Conservation (phyloP, 2,797 vertebrate species). For the Syndactyla subalaris region DNA sequence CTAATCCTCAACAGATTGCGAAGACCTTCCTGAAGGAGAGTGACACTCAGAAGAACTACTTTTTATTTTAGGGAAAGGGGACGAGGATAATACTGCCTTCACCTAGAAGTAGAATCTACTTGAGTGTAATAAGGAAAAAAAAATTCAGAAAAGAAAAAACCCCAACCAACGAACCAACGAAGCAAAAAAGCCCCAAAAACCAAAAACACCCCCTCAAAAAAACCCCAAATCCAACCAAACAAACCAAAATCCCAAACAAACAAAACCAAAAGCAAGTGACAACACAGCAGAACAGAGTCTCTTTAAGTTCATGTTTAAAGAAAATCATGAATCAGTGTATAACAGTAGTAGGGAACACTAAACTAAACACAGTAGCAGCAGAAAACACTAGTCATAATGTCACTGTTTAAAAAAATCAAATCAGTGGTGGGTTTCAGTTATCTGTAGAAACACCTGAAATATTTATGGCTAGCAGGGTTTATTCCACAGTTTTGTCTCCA, state of each 20-base stretch:
- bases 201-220: no score
- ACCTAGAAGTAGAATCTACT: neutral
- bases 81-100: neutral
- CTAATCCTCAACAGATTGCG: neutral
- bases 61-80: neutral
- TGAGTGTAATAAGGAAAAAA: neutral
- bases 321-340: neutral
- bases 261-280: neutral
- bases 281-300: neutral
- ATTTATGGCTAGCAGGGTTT: neutral
- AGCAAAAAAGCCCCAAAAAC: no score
- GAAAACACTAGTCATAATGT: neutral
- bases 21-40: neutral
- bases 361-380: neutral
- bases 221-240: no score
- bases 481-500: neutral
- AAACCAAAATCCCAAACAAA: neutral
- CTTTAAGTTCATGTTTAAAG: neutral
- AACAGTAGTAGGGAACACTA: neutral
- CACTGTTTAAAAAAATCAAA: neutral
- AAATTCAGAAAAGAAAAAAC: no score
- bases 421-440: neutral
- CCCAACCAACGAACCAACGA: no score
- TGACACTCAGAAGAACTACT: neutral
- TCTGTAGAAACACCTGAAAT: neutral